Conservation (phyloP, 2,888 invertebrate species). For the Agonum fuliginosum region DNA sequence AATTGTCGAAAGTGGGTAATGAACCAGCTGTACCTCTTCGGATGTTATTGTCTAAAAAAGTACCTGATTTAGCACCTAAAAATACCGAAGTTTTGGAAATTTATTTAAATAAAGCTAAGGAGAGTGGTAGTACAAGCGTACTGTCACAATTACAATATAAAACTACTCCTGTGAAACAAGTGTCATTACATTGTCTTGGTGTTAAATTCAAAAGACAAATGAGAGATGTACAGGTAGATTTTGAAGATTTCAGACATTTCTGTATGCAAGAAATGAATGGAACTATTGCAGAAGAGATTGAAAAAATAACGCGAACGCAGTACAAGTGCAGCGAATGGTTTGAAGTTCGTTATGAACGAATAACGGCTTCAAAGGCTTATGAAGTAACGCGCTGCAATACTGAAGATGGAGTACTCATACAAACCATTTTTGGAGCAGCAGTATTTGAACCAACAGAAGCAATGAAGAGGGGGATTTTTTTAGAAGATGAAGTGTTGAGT, state of each 20-base stretch:
- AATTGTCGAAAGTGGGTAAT: constrained; percentile 1
- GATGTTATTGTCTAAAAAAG: background rate
- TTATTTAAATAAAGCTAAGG: background rate
- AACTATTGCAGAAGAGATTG: background rate
- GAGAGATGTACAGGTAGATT: background rate
- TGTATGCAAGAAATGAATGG: background rate
- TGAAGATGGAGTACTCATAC: background rate
- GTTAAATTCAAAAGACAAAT: background rate
- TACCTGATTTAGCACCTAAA: background rate
- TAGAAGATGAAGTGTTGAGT: background rate
- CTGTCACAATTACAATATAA: background rate
- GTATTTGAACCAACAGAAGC: background rate
- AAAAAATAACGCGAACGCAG: background rate
- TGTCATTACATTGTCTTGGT: background rate
- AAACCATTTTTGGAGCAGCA: background rate
- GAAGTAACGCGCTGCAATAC: background rate
- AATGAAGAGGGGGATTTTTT: background rate
- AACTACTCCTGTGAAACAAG: background rate
- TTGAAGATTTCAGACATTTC: background rate
- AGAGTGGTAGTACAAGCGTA: background rate
- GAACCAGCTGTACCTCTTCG: background rate
- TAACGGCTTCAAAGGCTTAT: constrained; percentile 10
- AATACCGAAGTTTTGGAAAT: too few relatives aligned
- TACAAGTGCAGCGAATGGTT: background rate
- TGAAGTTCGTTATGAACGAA: background rate